Conservation (phyloP, 2,113 vertebrate genomes). For the Gobiocypris rarus region DNA sequence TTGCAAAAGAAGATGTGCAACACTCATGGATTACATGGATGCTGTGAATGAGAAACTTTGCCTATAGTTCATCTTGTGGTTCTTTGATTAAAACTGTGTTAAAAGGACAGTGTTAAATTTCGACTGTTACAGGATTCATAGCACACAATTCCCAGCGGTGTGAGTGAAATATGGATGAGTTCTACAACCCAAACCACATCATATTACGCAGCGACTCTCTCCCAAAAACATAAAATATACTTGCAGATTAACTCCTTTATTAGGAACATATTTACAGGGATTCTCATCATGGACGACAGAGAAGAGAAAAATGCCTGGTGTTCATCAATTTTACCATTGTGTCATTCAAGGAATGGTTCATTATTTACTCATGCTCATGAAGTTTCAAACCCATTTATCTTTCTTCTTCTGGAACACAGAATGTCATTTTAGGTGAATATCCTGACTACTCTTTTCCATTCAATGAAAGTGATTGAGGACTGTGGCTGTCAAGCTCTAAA, state of each 20-base stretch:
- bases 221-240: constrained; percentile 76
- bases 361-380: background rate
- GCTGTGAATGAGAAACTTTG: background rate
- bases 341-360: constrained; percentile 9
- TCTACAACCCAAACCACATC: constrained; percentile 68
- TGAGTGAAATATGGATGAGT: constrained; percentile 78
- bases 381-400: background rate
- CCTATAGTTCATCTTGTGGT: constrained; percentile 6
- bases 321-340: constrained; percentile 54
- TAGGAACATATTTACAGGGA: constrained; percentile 78
- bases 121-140: constrained; percentile 64
- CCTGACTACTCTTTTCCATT: background rate
- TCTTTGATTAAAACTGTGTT: constrained; percentile 11
- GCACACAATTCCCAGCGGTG: constrained; percentile 70
- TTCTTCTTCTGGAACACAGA: background rate
- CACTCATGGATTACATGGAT: background rate
- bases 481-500: background rate
- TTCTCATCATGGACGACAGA: constrained; percentile 60
- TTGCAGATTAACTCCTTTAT: constrained; percentile 75
- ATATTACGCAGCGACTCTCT: constrained; percentile 66
- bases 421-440: background rate
- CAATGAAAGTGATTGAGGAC: background rate
- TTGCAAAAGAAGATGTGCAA: background rate
- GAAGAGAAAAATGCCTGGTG: constrained; percentile 3
- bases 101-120: constrained; percentile 41